A percentile compares a stretch with the other conserved stretches of the same genome.
Conservation (phyloP, 2,797 vertebrate genomes). For the Chromis chromis region DNA sequence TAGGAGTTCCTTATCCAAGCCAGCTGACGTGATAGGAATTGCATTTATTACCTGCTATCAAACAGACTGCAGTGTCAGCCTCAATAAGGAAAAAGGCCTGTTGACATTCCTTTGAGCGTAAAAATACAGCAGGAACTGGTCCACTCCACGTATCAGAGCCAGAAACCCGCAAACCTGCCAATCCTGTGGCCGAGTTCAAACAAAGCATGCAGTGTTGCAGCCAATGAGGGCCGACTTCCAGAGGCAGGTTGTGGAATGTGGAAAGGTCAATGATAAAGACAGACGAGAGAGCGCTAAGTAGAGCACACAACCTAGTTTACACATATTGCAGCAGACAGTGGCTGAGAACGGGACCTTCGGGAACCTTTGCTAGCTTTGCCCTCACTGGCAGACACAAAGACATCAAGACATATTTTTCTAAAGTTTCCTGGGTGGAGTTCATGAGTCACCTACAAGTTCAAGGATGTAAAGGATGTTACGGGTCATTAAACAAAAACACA, state of each 20-base stretch:
- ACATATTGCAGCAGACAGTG: slow-evolving; percentile 19
- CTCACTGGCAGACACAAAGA: no score
- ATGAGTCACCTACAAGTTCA: slow-evolving; percentile 12
- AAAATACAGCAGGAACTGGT: slow-evolving; percentile 60
- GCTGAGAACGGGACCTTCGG: slow-evolving; percentile 6
- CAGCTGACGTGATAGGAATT: neutral
- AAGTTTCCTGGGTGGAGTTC: neutral
- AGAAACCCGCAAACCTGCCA: slow-evolving; percentile 62
- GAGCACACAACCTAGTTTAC: slow-evolving; percentile 2
- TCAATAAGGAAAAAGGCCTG: slow-evolving; percentile 23
- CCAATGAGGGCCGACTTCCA: slow-evolving; percentile 75
- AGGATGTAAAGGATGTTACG: neutral
- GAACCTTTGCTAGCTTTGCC: slow-evolving; percentile 5
- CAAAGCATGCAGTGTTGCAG: slow-evolving; percentile 69
- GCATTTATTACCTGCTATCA: neutral
- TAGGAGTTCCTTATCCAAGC: neutral
- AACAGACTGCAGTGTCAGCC: slow-evolving; percentile 19
- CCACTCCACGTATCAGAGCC: slow-evolving; percentile 43
- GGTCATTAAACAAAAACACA: neutral
- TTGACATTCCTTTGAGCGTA: slow-evolving; percentile 50
- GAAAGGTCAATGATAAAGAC: slow-evolving; percentile 78
- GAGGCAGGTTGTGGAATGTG: slow-evolving; percentile 77
- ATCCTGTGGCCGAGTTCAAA: slow-evolving; percentile 73
- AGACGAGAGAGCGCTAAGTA: slow-evolving; percentile 14
- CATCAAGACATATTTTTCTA: no score